Conservation (phyloP, 2,888 invertebrate species). For the Microchrysa polita region DNA sequence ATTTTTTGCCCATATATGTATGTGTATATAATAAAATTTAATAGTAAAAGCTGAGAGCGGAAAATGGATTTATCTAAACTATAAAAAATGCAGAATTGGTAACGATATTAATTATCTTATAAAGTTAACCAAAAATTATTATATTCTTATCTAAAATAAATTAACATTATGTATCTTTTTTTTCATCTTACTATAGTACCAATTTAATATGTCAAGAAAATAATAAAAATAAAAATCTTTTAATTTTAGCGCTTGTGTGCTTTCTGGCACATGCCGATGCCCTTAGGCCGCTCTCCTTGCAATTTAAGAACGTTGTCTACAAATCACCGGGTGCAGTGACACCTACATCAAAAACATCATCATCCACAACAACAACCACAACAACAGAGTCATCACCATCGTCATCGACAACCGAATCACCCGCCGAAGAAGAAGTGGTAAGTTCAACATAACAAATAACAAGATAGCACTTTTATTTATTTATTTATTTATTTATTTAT, state of each 20-base stretch:
- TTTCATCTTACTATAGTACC: too few species aligned
- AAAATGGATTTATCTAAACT: too few species aligned
- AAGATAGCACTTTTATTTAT: too few species aligned
- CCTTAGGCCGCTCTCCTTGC: constrained; percentile 70
- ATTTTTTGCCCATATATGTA: too few species aligned
- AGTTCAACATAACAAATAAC: constrained; percentile 25
- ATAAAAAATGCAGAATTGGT: too few species aligned
- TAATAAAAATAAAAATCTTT: too few species aligned
- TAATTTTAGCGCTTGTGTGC: constrained; percentile 63
- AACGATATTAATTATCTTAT: not conserved
- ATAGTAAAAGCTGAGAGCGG: too few species aligned
- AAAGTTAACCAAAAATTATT: not conserved
- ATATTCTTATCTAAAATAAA: not conserved
- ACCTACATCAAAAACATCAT: constrained; percentile 57
- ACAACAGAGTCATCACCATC: constrained; percentile 62
- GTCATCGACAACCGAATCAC: constrained; percentile 51
- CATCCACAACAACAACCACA: constrained; percentile 66
- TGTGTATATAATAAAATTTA: too few species aligned
- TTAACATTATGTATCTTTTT: too few species aligned
- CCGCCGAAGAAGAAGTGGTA: constrained; percentile 52
- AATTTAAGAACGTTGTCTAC: constrained; percentile 66
- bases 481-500: too few species aligned
- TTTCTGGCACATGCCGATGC: constrained; percentile 67
- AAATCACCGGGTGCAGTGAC: constrained; percentile 47
- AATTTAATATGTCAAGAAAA: too few species aligned